These are phyloP conservation scores for Metopia argyrocephala DNA, from an alignment of 2,888 invertebrate genomes.

Conservation along the genomic window DNA sequence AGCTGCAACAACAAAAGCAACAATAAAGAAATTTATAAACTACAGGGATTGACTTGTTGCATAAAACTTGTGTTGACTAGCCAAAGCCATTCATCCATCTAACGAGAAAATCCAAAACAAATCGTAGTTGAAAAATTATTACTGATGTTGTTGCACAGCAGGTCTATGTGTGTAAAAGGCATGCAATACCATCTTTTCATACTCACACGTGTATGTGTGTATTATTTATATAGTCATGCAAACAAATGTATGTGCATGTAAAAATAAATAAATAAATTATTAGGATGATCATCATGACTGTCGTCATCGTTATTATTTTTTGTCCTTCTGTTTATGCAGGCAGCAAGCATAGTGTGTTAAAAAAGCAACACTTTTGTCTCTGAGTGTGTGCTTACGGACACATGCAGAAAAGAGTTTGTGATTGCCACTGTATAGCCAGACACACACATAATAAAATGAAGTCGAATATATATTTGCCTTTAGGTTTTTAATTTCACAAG, in stretches of 20 bases:
- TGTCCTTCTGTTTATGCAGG: neutral
- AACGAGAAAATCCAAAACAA: constrained; percentile 9
- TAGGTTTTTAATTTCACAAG: no score
- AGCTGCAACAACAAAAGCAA: neutral
- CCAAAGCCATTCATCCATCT: constrained; percentile 22
- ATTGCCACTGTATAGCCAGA: no score
- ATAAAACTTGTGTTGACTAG: constrained; percentile 15
- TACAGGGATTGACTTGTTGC: constrained; percentile 49
- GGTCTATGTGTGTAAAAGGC: neutral
- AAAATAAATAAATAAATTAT: constrained; percentile 25
- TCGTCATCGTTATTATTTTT: neutral
- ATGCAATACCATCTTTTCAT: neutral
- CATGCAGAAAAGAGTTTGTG: no score
- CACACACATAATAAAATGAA: no score
- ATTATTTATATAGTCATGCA: no score
- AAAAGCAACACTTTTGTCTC: neutral
- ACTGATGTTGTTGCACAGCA: neutral
- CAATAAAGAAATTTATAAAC: neutral
- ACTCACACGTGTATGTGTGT: no score
- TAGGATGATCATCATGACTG: constrained; percentile 18
- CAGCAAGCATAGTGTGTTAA: neutral
- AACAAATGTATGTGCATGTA: neutral
- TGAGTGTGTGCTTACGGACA: neutral
- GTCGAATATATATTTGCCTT: no score
- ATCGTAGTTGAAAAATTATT: neutral